A percentile compares a stretch with the other conserved stretches of the same genome.
Evolutionary conservation across 2,888 invertebrate species (phyloP).

Genomic region (Boloria euphrosyne): DNA sequence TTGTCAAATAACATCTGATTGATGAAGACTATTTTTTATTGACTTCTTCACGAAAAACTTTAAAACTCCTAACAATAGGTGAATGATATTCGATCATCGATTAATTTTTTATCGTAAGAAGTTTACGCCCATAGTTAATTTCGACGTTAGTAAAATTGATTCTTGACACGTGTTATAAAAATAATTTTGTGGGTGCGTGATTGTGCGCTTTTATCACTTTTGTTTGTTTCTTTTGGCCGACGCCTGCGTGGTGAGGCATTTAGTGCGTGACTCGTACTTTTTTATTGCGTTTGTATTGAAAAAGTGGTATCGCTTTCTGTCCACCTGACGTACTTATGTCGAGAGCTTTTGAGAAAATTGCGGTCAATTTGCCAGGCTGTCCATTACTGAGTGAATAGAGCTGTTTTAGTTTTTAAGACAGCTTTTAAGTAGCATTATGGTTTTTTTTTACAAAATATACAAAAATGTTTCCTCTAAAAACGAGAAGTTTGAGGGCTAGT

Average conservation of each 20-base stretch:
- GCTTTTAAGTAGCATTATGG: conserved; percentile 2
- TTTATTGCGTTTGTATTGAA: conserved; percentile 79
- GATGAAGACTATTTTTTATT: conserved; percentile 74
- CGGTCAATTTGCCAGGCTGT: conserved; percentile 42
- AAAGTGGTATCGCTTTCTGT: conserved; percentile 56
- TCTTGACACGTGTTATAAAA: conserved; percentile 81
- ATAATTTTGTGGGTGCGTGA: conserved; percentile 79
- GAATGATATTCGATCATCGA: conserved; percentile 74
- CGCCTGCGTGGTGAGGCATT: conserved; percentile 67
- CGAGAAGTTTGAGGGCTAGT: neutral
- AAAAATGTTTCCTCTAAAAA: neutral
- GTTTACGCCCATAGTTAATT: conserved; percentile 82
- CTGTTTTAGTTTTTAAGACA: neutral
- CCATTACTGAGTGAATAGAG: neutral
- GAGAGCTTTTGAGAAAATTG: conserved; percentile 50
- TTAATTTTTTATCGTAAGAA: conserved; percentile 81
- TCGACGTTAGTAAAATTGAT: conserved; percentile 79
- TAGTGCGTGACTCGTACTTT: conserved; percentile 77
- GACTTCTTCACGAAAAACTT: conserved; percentile 64
- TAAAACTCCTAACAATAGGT: conserved; percentile 73
- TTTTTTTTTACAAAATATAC: neutral
- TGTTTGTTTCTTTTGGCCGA: conserved; percentile 78
- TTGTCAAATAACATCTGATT: conserved; percentile 76
- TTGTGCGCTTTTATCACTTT: conserved; percentile 71
- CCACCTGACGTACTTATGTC: conserved; percentile 58